Evolutionary conservation across 2,797 vertebrate species (phyloP).

Genomic region (Sternarchorhynchus goeldii): DNA sequence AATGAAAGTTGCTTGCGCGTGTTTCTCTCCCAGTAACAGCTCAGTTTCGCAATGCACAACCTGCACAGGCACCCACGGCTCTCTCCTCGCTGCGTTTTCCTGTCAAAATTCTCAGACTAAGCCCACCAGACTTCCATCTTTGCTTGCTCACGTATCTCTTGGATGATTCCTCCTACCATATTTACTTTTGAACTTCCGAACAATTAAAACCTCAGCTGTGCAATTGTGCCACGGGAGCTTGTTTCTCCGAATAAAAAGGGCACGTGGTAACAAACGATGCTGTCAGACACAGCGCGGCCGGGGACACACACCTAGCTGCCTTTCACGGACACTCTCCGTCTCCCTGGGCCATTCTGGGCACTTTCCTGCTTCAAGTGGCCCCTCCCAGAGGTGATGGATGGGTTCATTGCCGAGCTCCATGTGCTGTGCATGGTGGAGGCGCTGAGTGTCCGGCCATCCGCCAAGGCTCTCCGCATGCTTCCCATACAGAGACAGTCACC

Average conservation of each 20-base stretch:
- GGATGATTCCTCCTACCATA: not conserved
- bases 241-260: conserved; percentile 41
- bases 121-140: not conserved
- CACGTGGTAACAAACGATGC: conserved; percentile 48
- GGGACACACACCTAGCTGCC: conserved; percentile 46
- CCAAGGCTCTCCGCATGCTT: conserved; percentile 21
- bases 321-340: conserved; percentile 36
- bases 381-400: conserved; percentile 42
- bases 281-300: conserved; percentile 33
- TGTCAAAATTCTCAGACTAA: not conserved
- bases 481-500: conserved; percentile 11
- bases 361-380: conserved; percentile 19
- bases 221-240: conserved; percentile 38
- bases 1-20: too few relatives aligned
- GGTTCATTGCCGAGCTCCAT: conserved; percentile 44
- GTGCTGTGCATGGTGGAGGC: conserved; percentile 32
- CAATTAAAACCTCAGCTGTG: conserved; percentile 38
- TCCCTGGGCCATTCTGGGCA: conserved; percentile 39
- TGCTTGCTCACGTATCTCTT: conserved; percentile 16
- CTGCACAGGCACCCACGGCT: too few relatives aligned
- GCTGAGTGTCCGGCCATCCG: conserved; percentile 29
- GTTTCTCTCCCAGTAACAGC: too few relatives aligned
- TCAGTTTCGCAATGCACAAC: too few relatives aligned
- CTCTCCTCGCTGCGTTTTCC: too few relatives aligned
- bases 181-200: conserved; percentile 33